These are phyloP conservation scores for Papio anubis DNA, from an alignment of 2,113 vertebrate species.

Conservation along the genomic window DNA sequence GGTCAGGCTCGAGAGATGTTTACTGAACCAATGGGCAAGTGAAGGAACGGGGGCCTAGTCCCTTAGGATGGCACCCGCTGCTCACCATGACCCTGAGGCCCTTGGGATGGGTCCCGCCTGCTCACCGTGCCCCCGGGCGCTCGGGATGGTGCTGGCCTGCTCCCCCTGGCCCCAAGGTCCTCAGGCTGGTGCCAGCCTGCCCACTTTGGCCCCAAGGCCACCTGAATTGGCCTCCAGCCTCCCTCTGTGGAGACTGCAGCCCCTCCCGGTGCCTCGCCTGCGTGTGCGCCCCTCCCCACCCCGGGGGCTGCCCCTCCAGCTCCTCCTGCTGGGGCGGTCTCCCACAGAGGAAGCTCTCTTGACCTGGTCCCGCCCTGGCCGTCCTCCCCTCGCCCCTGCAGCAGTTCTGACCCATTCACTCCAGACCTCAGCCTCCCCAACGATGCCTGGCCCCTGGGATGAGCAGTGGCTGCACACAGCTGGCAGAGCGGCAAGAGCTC, in stretches of 20 bases:
- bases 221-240: neutral
- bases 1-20: neutral
- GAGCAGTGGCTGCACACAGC: rapidly evolving
- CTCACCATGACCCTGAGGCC: neutral
- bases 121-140: rapidly evolving
- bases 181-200: no score
- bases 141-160: no score
- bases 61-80: neutral
- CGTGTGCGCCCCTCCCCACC: neutral
- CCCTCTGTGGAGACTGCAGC: neutral
- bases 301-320: rapidly evolving
- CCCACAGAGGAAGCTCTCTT: neutral
- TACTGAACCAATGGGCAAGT: neutral
- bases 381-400: neutral
- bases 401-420: neutral
- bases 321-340: neutral
- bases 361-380: rapidly evolving
- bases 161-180: no score
- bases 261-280: rapidly evolving
- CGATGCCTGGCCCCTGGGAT: neutral
- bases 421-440: neutral
- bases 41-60: neutral
- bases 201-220: neutral
- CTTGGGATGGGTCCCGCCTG: no score
- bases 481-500: neutral